Evolutionary conservation across 1,140 invertebrate species (phyloP).

Genomic region (Aphelinus certus): DNA sequence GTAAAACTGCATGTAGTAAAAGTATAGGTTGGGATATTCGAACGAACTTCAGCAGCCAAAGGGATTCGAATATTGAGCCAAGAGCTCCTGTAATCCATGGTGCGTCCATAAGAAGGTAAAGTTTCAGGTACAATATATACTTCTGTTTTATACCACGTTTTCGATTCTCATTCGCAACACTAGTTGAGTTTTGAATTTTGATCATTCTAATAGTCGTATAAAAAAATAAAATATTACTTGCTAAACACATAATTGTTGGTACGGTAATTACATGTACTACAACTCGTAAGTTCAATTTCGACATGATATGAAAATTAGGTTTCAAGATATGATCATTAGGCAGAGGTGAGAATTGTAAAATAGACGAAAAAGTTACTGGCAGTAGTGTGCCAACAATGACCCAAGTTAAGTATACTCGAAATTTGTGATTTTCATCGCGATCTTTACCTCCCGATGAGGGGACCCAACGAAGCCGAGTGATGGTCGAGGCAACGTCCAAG

Average conservation of each 20-base stretch:
- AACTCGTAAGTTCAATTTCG: constrained; percentile 42
- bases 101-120: constrained; percentile 56
- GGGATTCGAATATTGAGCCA: constrained; percentile 47
- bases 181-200: constrained; percentile 43
- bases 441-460: constrained; percentile 38
- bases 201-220: constrained; percentile 50
- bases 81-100: constrained; percentile 52
- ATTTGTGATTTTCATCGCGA: constrained; percentile 48
- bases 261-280: constrained; percentile 48
- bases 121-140: constrained; percentile 52
- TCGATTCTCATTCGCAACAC: constrained; percentile 36
- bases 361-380: constrained; percentile 43
- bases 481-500: constrained; percentile 53
- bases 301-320: constrained; percentile 51
- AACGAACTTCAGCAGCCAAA: constrained; percentile 55
- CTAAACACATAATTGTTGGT: constrained; percentile 44
- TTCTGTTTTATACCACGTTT: constrained; percentile 43
- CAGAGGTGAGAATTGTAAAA: constrained; percentile 49
- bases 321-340: constrained; percentile 45
- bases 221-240: constrained; percentile 50
- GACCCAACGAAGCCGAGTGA: constrained; percentile 52
- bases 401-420: constrained; percentile 44
- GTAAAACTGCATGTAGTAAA: constrained; percentile 51
- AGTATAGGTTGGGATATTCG: constrained; percentile 53
- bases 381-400: constrained; percentile 43